Evolutionary conservation across 1,140 invertebrate genomes (phyloP).

Genomic region (Drosophila teissieri): DNA sequence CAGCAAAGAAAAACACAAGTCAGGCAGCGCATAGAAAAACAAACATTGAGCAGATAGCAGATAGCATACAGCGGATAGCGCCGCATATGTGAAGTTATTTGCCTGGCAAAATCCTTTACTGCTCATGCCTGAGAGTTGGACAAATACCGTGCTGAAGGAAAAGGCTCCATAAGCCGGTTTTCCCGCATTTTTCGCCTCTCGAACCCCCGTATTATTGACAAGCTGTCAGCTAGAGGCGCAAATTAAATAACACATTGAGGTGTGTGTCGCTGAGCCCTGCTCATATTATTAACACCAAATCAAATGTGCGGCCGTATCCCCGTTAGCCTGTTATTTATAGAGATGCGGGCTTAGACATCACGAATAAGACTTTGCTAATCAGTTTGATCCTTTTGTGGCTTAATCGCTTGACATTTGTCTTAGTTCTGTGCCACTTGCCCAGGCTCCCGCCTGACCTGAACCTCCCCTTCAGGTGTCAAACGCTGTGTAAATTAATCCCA

Average conservation of each 20-base stretch:
- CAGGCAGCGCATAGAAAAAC: constrained; percentile 68
- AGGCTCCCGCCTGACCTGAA: not conserved
- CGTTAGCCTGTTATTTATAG: constrained; percentile 35
- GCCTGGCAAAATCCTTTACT: constrained; percentile 72
- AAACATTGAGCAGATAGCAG: constrained; percentile 57
- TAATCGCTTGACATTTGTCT: constrained; percentile 81
- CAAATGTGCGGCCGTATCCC: constrained; percentile 40
- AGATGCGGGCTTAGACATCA: constrained; percentile 13
- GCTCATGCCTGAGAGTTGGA: constrained; percentile 74
- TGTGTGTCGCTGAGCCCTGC: constrained; percentile 51
- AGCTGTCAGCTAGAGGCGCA: constrained; percentile 59
- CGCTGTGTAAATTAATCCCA: constrained; percentile 69
- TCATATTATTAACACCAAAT: constrained; percentile 80
- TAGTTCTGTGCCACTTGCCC: constrained; percentile 47
- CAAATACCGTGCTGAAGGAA: constrained; percentile 67
- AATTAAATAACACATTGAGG: constrained; percentile 78
- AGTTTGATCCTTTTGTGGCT: constrained; percentile 76
- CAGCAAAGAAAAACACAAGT: constrained; percentile 67
- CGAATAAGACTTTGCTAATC: constrained; percentile 73
- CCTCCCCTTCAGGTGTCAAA: constrained; percentile 50
- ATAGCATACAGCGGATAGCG: constrained; percentile 18
- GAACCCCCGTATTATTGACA: constrained; percentile 32
- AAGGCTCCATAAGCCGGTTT: constrained; percentile 52
- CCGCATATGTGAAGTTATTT: constrained; percentile 70
- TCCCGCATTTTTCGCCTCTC: not conserved